These are phyloP conservation scores for Limnephilus auricula DNA, from an alignment of 2,888 invertebrate species.

Conservation along the genomic window DNA sequence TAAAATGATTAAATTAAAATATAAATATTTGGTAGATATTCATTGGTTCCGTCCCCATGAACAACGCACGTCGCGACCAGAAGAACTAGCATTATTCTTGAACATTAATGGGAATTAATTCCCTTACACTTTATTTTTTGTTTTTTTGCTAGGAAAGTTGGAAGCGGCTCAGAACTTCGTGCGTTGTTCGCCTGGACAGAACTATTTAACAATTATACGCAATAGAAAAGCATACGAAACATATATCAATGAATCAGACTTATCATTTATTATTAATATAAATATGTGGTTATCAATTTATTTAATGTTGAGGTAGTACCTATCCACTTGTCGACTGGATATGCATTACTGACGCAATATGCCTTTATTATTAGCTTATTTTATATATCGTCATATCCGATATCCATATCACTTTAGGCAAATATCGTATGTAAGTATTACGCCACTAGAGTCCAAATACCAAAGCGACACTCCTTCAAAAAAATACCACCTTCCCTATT, in stretches of 20 bases:
- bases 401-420: neutral
- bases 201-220: too few relatives aligned
- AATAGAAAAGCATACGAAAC: too few relatives aligned
- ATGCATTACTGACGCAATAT: neutral
- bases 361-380: neutral
- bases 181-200: too few relatives aligned
- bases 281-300: neutral
- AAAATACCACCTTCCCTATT: neutral
- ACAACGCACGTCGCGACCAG: too few relatives aligned
- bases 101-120: too few relatives aligned
- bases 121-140: too few relatives aligned
- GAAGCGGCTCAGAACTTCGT: too few relatives aligned
- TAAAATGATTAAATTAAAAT: too few relatives aligned
- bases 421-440: neutral
- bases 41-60: too few relatives aligned
- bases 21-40: too few relatives aligned
- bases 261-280: neutral
- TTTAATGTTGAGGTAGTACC: neutral
- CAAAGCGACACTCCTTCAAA: neutral
- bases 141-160: too few relatives aligned
- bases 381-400: neutral
- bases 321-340: neutral
- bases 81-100: too few relatives aligned
- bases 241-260: neutral
- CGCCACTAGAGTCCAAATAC: neutral